Percentiles rank a stretch among this genome's conserved stretches.
Conservation (phyloP, 2,113 vertebrate genomes). For the Sterna hirundo region DNA sequence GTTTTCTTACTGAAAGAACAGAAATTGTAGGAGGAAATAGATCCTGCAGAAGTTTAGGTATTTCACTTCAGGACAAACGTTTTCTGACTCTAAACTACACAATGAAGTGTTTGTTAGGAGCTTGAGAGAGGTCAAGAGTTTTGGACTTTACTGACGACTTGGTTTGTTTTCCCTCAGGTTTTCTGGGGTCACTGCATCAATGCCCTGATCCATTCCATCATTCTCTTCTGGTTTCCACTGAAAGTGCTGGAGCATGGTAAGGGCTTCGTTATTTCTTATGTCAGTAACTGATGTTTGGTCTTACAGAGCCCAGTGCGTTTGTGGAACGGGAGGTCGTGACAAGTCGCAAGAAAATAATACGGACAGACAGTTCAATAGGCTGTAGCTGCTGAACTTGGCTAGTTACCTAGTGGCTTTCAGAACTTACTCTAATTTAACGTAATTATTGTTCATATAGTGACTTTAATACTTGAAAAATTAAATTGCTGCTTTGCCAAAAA, state of each 20-base stretch:
- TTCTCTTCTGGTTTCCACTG: constrained; percentile 98
- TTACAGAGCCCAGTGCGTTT: background rate
- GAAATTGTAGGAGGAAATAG: constrained; percentile 35
- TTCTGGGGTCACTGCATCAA: constrained; percentile 99
- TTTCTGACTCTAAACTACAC: constrained; percentile 5
- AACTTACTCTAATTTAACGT: background rate
- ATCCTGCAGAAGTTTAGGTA: constrained; percentile 48
- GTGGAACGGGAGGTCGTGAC: background rate
- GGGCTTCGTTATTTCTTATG: constrained; percentile 45
- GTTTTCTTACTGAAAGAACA: background rate
- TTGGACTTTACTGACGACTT: constrained; percentile 66
- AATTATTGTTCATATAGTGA: background rate
- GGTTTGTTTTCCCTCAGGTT: constrained; percentile 85
- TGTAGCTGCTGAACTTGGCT: constrained; percentile 17
- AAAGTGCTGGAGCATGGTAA: constrained; percentile 97
- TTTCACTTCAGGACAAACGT: constrained; percentile 7
- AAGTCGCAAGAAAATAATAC: constrained; percentile 24
- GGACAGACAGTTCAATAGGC: background rate
- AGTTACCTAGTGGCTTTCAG: constrained; percentile 16
- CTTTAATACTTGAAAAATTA: background rate
- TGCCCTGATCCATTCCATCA: constrained; percentile 97
- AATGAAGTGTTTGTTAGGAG: constrained; percentile 55
- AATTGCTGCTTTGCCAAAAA: background rate
- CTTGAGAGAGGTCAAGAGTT: constrained; percentile 62
- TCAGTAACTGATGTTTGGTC: constrained; percentile 21